Evolutionary conservation across 1,140 invertebrate genomes (phyloP).

Genomic region (Hylaeus volcanicus): DNA sequence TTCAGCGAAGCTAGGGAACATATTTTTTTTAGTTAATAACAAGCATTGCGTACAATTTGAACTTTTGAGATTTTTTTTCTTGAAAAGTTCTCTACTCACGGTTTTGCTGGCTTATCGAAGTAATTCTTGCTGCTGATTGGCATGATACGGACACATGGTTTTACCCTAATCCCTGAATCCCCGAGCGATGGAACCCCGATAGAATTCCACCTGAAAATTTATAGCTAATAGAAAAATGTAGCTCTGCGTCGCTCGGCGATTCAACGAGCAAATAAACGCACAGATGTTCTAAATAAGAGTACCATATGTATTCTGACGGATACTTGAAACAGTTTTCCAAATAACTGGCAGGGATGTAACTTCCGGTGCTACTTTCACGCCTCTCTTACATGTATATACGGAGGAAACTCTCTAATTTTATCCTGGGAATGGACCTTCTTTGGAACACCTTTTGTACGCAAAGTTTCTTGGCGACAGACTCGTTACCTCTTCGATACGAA

Average conservation of each 20-base stretch:
- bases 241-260: slow-evolving; percentile 24
- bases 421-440: slow-evolving; percentile 44
- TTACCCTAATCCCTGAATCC: slow-evolving; percentile 30
- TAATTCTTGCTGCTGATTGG: slow-evolving; percentile 25
- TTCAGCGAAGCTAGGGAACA: no score
- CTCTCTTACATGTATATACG: slow-evolving; percentile 38
- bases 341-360: background rate
- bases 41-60: background rate
- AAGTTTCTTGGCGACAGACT: slow-evolving; percentile 40
- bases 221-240: background rate
- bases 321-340: background rate
- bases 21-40: no score
- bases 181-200: slow-evolving; percentile 23
- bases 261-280: background rate
- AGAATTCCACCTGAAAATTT: no score
- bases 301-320: background rate
- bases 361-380: slow-evolving; percentile 19
- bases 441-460: slow-evolving; percentile 21
- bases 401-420: slow-evolving; percentile 21
- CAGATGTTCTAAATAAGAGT: slow-evolving; percentile 12
- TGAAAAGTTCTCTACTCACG: background rate
- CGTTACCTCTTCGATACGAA: background rate
- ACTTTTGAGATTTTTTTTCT: no score
- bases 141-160: slow-evolving; percentile 38
- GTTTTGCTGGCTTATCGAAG: slow-evolving; percentile 7